Evolutionary conservation across 2,113 vertebrate genomes (phyloP), one percentile per base, ranked within the genome.

Genomic region (Oophaga pumilio): DNA sequence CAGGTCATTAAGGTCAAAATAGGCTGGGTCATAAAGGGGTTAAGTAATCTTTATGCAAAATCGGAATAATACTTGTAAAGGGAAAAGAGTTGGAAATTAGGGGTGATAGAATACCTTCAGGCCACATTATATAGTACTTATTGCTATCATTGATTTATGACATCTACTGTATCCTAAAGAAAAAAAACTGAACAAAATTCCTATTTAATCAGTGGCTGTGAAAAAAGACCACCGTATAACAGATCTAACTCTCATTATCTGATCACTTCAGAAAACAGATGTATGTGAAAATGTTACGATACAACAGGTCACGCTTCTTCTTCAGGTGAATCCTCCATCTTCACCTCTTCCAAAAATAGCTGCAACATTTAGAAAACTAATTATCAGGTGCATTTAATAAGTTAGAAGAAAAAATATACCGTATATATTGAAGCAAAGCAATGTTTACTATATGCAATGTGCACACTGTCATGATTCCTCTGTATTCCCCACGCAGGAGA

Each of bases 311-410:
- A 71, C 24, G 66, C 20, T 64, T 60, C 52, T 49, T 8, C 74
- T 12, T 24, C 24, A 76, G 84, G 71, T 76, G 71, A 76, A 85
- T 85, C 56, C 84, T 20, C 14, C 73, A 62, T 85, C 64, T 66
- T 84, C 82, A 85, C 69, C 84, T 85, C 24, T 49, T 74, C 84
- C 50, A 76, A 76, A 74, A 76, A 85, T 85, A 85, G 28, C 69
- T n/a, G 62, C 22, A 26, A 76, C 69, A 76, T 74, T 74, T 76
- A 60, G 17, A 59, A 76, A 57, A 24, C 56, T 76, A 84, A 84
- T 84, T 71, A 85, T 50, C 69, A 59, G 22, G 50, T 60, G 53
- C 69, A 60, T 60, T 60, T 60, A 60, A 62, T 64, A 81, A 81
- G 78, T 62, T 28, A n/a, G 78, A 60, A 80, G 22, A 74, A 50